Evolutionary conservation across 2,797 vertebrate species (phyloP), one percentile per base, ranked within the genome.

Genomic region (Pogonophryne albipinna): DNA sequence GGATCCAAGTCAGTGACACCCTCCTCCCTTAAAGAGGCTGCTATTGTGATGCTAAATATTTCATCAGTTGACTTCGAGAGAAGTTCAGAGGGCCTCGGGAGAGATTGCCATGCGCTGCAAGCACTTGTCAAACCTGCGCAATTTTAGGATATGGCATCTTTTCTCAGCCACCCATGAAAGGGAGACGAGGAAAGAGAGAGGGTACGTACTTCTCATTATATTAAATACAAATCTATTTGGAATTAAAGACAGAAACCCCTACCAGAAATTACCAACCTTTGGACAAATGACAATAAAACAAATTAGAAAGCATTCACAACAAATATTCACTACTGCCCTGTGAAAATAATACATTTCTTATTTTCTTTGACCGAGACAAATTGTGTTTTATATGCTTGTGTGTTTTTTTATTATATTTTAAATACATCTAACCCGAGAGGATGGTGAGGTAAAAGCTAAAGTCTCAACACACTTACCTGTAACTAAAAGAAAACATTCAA

Each of bases 31-130:
- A 87, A 91, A 90, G 63, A 86, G 55, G 78, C 63, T 72, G 80
- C 62, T 83, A 90, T 93, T 88, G 87, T 90, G 86, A 91, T 89
- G 84, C 67, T 93, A 92, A 93, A 92, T 90, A 90, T 93, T 92
- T 91, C 66, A 94, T 91, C 80, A 87, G 76, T 41, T 74, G 79
- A 84, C 80, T 69, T 78, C 76, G 71, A 67, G 83, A 83, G 73
- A 89, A 91, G 91, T 92, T 93, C 84, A 92, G 69, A 65, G 38
- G 61, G 83, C 49, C 85, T 82, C 88, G 1, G 62, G 89, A 89
- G 87, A 85, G 68, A 75, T 78, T 59, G 49, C 49, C 74, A 77
- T 69, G 65, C 74, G 70, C 76, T 60, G 80, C 82, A 74, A 78
- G 69, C 75, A 42, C 74, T 85, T 80, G 80, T 89, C 88, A 88